Evolutionary conservation across 2,113 vertebrate species (phyloP).

Genomic region (Phalacrocorax aristotelis): DNA sequence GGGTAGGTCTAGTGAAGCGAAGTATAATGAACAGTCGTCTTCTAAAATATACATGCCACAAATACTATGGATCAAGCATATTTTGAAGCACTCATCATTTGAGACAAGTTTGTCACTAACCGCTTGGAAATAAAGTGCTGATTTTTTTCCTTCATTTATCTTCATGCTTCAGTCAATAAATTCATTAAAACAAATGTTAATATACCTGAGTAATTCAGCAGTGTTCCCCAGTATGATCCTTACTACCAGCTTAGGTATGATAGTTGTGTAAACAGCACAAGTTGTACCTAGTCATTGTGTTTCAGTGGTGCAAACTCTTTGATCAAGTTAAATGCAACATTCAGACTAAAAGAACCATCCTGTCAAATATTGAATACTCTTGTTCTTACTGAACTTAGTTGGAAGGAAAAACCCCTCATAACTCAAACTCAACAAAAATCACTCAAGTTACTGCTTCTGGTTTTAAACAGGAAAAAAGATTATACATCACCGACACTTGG

Average conservation of each 20-base stretch:
- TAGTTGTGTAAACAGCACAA: neutral
- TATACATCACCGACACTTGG: neutral
- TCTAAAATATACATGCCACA: neutral
- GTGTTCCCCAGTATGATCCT: neutral
- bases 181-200: neutral
- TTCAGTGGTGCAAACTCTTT: neutral
- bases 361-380: neutral
- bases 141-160: neutral
- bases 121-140: neutral
- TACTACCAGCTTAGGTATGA: neutral
- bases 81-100: neutral
- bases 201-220: neutral
- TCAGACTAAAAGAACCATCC: neutral
- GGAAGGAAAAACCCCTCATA: neutral
- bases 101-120: neutral
- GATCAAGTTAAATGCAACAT: neutral
- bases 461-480: neutral
- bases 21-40: neutral
- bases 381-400: neutral
- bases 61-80: neutral
- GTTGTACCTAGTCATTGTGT: neutral
- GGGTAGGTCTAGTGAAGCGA: neutral
- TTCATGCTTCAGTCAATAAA: neutral
- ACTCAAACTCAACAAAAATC: neutral
- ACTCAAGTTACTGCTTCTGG: neutral